Evolutionary conservation across 1,140 invertebrate species (phyloP).

Genomic region (Calephelis nemesis): DNA sequence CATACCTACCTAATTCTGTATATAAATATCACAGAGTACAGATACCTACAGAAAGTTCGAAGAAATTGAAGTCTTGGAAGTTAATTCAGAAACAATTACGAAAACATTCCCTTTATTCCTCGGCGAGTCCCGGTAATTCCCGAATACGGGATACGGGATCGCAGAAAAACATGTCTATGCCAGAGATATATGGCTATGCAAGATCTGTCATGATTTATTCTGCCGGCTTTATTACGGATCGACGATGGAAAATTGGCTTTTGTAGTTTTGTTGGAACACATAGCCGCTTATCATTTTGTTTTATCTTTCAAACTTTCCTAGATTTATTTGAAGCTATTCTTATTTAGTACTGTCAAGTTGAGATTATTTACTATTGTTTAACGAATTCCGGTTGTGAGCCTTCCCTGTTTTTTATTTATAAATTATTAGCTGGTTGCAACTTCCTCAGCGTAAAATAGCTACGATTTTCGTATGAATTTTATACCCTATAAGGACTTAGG

Average conservation of each 20-base stretch:
- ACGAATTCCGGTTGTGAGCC: too few species aligned
- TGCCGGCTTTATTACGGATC: conserved; percentile 33
- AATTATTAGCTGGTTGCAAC: too few species aligned
- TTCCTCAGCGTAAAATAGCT: too few species aligned
- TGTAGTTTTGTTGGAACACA: conserved; percentile 12
- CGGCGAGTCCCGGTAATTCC: conserved; percentile 5
- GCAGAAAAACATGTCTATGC: conserved; percentile 39
- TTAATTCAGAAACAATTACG: conserved; percentile 2
- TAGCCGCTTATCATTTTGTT: conserved; percentile 11
- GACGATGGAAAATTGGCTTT: conserved; percentile 29
- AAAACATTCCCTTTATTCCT: conserved; percentile 9
- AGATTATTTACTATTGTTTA: background rate
- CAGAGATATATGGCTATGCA: conserved; percentile 33
- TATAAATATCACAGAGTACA: too few species aligned
- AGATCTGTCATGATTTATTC: conserved; percentile 38
- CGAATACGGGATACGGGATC: conserved; percentile 43
- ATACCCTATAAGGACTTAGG: too few species aligned
- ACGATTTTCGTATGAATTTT: too few species aligned
- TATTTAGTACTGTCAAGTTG: background rate
- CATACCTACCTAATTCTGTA: too few species aligned
- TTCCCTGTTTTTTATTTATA: too few species aligned
- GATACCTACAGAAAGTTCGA: background rate
- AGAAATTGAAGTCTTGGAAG: background rate
- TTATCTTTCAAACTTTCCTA: conserved; percentile 12
- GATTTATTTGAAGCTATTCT: conserved; percentile 4